These are phyloP conservation scores for Chironomus tentans DNA, from an alignment of 2,888 invertebrate species.

Conservation along the genomic window DNA sequence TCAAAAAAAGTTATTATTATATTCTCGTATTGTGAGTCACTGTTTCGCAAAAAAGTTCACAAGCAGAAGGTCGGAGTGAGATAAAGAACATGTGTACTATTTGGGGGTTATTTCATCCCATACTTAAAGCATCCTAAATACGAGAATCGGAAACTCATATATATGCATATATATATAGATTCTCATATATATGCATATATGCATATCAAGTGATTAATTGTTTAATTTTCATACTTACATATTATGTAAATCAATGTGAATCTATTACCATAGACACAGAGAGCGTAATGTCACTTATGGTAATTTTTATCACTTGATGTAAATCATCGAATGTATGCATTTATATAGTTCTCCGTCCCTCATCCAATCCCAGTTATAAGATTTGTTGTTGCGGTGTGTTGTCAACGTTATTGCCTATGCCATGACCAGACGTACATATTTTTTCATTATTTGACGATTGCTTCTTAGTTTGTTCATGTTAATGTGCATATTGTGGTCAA, in stretches of 20 bases:
- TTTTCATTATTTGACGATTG: neutral
- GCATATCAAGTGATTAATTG: conserved; percentile 2
- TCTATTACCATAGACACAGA: neutral
- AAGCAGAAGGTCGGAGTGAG: too few relatives aligned
- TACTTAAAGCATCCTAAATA: too few relatives aligned
- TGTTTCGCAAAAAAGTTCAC: too few relatives aligned
- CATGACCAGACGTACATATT: neutral
- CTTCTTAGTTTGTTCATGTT: neutral
- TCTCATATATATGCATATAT: neutral
- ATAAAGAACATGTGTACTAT: too few relatives aligned
- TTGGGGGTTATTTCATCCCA: too few relatives aligned
- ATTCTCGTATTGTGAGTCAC: too few relatives aligned
- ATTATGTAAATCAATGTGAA: neutral
- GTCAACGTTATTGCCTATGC: neutral
- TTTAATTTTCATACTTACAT: neutral
- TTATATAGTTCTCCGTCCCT: too few relatives aligned
- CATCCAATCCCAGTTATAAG: neutral
- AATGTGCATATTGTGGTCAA: neutral
- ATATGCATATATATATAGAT: too few relatives aligned
- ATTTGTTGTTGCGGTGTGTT: neutral
- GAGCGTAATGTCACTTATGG: conserved; percentile 7
- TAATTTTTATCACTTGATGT: conserved; percentile 5
- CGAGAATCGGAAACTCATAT: too few relatives aligned
- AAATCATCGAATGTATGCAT: neutral
- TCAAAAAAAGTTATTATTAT: too few relatives aligned